Percentiles rank a stretch among this genome's conserved stretches.
These are phyloP conservation scores for Rhinichthys klamathensis DNA, from an alignment of 2,113 vertebrate genomes.

Conservation along the genomic window DNA sequence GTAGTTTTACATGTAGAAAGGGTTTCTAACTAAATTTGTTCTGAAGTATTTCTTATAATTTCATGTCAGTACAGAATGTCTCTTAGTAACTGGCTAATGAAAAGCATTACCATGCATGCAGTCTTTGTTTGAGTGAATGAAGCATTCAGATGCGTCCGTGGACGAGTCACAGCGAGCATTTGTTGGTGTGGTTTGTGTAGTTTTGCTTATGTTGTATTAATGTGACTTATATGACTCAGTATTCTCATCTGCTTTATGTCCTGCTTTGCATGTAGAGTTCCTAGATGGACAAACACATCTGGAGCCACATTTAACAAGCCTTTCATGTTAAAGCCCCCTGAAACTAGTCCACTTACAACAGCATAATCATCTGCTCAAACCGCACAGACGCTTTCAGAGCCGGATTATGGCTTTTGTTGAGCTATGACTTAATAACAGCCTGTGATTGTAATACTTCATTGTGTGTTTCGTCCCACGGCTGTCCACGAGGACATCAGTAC, in stretches of 20 bases:
- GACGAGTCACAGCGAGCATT: background rate
- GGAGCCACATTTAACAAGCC: background rate
- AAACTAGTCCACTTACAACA: background rate
- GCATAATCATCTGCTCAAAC: constrained; percentile 14
- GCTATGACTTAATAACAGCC: constrained; percentile 18
- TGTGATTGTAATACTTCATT: background rate
- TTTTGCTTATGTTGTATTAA: background rate
- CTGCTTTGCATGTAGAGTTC: constrained; percentile 1
- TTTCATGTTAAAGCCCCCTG: constrained; percentile 1
- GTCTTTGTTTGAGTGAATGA: background rate
- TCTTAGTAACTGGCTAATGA: background rate
- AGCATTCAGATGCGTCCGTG: background rate
- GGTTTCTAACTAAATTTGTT: background rate
- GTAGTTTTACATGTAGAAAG: background rate
- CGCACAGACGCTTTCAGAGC: background rate
- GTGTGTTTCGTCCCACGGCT: background rate
- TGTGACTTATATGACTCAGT: background rate
- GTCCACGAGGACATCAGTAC: constrained; percentile 6
- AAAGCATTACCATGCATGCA: background rate
- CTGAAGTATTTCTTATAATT: background rate
- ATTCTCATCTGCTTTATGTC: background rate
- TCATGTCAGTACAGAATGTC: background rate
- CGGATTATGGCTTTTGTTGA: constrained; percentile 3
- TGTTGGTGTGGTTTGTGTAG: background rate
- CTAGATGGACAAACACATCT: constrained; percentile 10